A percentile compares a stretch with the other conserved stretches of the same genome.
These are phyloP conservation scores for Mythimna pallens DNA, from an alignment of 2,888 invertebrate species.

Conservation along the genomic window DNA sequence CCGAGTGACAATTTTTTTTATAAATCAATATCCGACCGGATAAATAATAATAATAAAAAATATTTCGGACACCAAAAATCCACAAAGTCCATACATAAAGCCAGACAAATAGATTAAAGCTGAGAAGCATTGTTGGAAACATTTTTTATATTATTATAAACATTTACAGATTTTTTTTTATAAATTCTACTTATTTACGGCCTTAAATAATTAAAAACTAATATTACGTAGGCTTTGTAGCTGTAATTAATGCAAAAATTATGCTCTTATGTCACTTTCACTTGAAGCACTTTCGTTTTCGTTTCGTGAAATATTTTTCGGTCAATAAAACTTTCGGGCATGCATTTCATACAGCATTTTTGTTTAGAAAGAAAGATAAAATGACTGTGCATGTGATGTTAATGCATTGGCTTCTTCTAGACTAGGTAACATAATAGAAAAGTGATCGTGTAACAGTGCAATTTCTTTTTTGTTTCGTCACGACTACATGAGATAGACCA, in stretches of 20 bases:
- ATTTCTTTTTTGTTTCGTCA: no score
- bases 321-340: constrained; percentile 49
- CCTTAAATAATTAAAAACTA: background rate
- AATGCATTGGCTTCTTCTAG: background rate
- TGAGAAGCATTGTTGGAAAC: background rate
- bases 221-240: constrained; percentile 9
- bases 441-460: background rate
- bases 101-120: no score
- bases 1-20: no score
- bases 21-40: no score
- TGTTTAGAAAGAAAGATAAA: constrained; percentile 4
- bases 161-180: no score
- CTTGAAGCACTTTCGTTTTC: constrained; percentile 65
- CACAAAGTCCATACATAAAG: no score
- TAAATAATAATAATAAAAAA: no score
- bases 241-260: constrained; percentile 26
- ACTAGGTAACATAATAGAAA: background rate
- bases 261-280: constrained; percentile 59
- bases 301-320: constrained; percentile 52
- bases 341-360: constrained; percentile 20
- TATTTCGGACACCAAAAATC: no score
- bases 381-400: no score
- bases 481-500: no score
- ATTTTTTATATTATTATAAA: background rate
- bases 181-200: background rate